Base-by-base conservation (phyloP, 2,888 invertebrate genomes). In the Aproaerema taeniolella region DNA sequence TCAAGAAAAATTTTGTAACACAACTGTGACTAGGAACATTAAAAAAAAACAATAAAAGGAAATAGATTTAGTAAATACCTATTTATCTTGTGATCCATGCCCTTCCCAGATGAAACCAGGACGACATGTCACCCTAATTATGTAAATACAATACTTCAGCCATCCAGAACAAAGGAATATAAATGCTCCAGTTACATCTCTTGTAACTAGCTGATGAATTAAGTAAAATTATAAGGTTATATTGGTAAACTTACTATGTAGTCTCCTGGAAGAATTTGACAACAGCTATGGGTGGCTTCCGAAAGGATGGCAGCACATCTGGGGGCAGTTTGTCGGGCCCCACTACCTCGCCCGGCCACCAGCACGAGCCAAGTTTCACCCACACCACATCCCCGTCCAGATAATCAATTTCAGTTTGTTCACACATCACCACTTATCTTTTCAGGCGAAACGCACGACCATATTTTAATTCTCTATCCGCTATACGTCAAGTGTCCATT, bases 201-300 rank as follows among this genome's bases (percentile, higher is more conserved):
- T n/a, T 12, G 25, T 13, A 28, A 28, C 17, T 12, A 11, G 11
- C 31, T 31, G 15, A 31, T 25, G 16, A 38, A 59, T 60, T 67
- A 61, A 57, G 55, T 61, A 63, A 61, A 61, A 24, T 31, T 47
- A 42, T 20, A 39, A 47, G 47, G 46, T 50, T 50, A 51, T 50
- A 43, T 40, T 41, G 37, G 43, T 37, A 33, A 55, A 89, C 93
- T 91, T 89, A 95, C 95, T 90, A 95, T 47, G 90, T 88, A 61
- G 92, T 92, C 79, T 95, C 95, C 69, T 93, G 91, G 73, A 95
- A 95, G 79, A 95, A 95, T 69, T 93, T 93, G 34, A 95, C 95
- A 57, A 92, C 91, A 38, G 92, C 93, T 53, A 95, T 90, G n/a
- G 94, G 92, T 50, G 89, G 89, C 62, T 92, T 93, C 58, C 89